Conservation (phyloP, 2,888 invertebrate species). For the Habrosyne pyritoides region DNA sequence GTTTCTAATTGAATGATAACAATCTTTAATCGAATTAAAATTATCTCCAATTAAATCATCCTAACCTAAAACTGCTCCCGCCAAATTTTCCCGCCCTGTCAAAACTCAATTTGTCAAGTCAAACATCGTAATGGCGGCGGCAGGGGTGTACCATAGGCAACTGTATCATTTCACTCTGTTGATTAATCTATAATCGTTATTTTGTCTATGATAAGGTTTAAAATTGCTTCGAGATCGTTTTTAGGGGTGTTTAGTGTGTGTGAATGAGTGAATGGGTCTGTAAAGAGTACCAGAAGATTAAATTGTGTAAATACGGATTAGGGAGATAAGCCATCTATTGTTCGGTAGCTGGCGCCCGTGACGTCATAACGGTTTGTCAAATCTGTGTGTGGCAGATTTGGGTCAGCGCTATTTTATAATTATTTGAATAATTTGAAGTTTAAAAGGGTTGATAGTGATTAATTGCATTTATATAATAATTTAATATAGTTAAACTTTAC, state of each 20-base stretch:
- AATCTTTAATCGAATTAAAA: slow-evolving; percentile 48
- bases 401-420: slow-evolving; percentile 41
- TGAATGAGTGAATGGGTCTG: slow-evolving; percentile 38
- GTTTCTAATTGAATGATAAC: slow-evolving; percentile 54
- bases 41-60: slow-evolving; percentile 52
- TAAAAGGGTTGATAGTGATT: neutral
- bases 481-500: neutral
- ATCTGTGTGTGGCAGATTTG: slow-evolving; percentile 65
- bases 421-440: neutral
- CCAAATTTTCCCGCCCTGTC: slow-evolving; percentile 73
- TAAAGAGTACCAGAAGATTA: slow-evolving; percentile 59
- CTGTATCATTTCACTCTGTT: slow-evolving; percentile 32
- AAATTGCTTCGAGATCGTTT: slow-evolving; percentile 46
- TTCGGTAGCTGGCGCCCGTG: slow-evolving; percentile 69
- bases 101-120: slow-evolving; percentile 82
- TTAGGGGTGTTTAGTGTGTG: slow-evolving; percentile 21
- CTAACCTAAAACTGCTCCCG: slow-evolving; percentile 58
- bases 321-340: slow-evolving; percentile 75
- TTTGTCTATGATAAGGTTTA: slow-evolving; percentile 52
- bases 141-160: slow-evolving; percentile 54
- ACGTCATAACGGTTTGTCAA: slow-evolving; percentile 35
- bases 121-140: slow-evolving; percentile 70
- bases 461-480: neutral
- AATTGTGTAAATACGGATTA: slow-evolving; percentile 83
- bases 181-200: slow-evolving; percentile 48